Percentiles rank a stretch among this genome's conserved stretches.
Evolutionary conservation across 2,888 invertebrate genomes (phyloP).

Genomic region (Drosophila percnosoma): DNA sequence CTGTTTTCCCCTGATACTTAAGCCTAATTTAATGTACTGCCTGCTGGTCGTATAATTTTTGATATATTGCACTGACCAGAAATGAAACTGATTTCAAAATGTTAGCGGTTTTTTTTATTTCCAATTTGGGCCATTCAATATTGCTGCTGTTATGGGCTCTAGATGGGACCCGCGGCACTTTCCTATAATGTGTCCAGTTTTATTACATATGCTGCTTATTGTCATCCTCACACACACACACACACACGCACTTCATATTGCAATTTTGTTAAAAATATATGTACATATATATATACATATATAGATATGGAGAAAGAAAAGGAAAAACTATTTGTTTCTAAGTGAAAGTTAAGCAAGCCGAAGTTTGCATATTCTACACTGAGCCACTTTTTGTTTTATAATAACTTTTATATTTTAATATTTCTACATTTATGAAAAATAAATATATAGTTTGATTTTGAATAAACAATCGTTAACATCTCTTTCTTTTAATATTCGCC

Average conservation of each 20-base stretch:
- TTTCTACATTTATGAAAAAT: not conserved
- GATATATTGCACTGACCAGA: not conserved
- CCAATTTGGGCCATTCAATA: constrained; percentile 32
- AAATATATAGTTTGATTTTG: not conserved
- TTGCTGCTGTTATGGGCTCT: constrained; percentile 29
- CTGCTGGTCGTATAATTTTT: not conserved
- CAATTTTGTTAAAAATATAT: constrained; percentile 55
- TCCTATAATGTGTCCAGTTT: constrained; percentile 68
- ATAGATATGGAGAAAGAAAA: not conserved
- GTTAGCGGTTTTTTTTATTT: constrained; percentile 1
- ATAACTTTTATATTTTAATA: not conserved
- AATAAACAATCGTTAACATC: not conserved
- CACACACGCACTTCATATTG: constrained; percentile 20
- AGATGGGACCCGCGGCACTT: constrained; percentile 61
- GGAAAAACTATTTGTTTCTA: constrained; percentile 1
- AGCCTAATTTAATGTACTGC: not conserved
- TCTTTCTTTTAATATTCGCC: not conserved
- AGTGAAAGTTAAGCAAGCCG: not conserved
- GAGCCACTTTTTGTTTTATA: not conserved
- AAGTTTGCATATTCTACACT: constrained; percentile 19
- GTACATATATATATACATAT: constrained; percentile 24
- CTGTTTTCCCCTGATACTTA: not conserved
- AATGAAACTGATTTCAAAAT: constrained; percentile 21
- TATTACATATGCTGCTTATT: constrained; percentile 75
- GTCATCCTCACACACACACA: constrained; percentile 51